Percentiles rank a stretch among this genome's conserved stretches.
Evolutionary conservation across 2,113 vertebrate genomes (phyloP).

Genomic region (Coregonus clupeaformis): DNA sequence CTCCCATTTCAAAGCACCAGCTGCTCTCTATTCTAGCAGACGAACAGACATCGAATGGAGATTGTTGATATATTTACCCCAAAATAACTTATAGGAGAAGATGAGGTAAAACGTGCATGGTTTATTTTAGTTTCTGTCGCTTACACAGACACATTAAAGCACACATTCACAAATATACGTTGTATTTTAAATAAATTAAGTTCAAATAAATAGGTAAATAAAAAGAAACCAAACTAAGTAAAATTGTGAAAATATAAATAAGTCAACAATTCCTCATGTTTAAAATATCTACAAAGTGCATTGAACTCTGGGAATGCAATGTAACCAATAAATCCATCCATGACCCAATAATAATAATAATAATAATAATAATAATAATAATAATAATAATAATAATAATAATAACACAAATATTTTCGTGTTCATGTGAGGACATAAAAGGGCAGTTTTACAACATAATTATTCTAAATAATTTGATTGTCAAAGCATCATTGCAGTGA

Average conservation of each 20-base stretch:
- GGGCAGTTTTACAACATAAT: conserved; percentile 49
- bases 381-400: conserved; percentile 52
- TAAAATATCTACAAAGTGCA: conserved; percentile 85
- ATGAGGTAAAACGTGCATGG: conserved; percentile 89
- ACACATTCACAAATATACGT: conserved; percentile 78
- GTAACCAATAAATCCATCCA: conserved; percentile 34
- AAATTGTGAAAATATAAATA: conserved; percentile 64
- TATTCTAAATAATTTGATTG: conserved; percentile 79
- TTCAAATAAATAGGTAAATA: conserved; percentile 62
- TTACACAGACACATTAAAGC: conserved; percentile 87
- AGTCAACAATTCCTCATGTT: conserved; percentile 61
- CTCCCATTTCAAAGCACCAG: conserved; percentile 64
- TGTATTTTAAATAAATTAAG: conserved; percentile 75
- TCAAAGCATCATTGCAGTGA: conserved; percentile 84
- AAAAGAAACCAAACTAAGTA: conserved; percentile 40
- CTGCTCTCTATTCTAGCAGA: conserved; percentile 30
- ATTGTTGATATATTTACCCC: background rate
- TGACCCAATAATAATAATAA: conserved; percentile 47
- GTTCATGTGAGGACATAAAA: conserved; percentile 45
- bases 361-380: conserved; percentile 44
- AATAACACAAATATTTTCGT: conserved; percentile 15
- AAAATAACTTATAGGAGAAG: conserved; percentile 53
- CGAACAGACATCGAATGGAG: background rate
- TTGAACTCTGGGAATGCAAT: conserved; percentile 43
- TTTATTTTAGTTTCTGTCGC: conserved; percentile 90